Conservation (phyloP, 2,113 vertebrate genomes). For the Brachionichthys hirsutus region DNA sequence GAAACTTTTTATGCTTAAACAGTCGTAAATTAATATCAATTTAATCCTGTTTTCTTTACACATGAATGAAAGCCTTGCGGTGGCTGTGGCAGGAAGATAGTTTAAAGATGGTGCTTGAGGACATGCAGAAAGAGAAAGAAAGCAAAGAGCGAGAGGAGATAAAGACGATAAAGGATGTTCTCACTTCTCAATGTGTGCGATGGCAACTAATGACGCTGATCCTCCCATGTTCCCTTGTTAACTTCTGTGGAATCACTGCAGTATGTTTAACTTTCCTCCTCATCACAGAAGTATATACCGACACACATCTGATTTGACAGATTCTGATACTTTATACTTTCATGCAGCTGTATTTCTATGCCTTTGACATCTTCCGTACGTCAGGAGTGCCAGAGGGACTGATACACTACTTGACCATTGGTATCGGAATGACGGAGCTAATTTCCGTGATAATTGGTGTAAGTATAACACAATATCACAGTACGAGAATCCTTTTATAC, state of each 20-base stretch:
- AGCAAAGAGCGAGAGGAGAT: constrained; percentile 43
- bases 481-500: no score
- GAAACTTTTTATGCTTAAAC: no score
- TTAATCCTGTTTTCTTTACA: not conserved
- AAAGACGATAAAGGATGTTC: constrained; percentile 60
- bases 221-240: constrained; percentile 55
- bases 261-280: constrained; percentile 27
- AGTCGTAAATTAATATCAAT: no score
- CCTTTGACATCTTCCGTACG: constrained; percentile 66
- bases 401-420: constrained; percentile 68
- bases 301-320: not conserved
- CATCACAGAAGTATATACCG: not conserved
- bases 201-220: constrained; percentile 69
- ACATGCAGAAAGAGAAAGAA: constrained; percentile 64
- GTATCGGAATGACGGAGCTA: constrained; percentile 67
- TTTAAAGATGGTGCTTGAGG: constrained; percentile 57
- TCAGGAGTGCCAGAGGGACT: constrained; percentile 61
- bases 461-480: constrained; percentile 28
- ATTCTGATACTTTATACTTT: not conserved
- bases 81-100: constrained; percentile 72
- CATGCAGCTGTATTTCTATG: constrained; percentile 72
- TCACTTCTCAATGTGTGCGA: constrained; percentile 56
- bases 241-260: constrained; percentile 70
- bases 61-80: constrained; percentile 57
- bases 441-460: constrained; percentile 60